Conservation (phyloP, 2,797 vertebrate genomes). For the Knipowitschia caucasica region DNA sequence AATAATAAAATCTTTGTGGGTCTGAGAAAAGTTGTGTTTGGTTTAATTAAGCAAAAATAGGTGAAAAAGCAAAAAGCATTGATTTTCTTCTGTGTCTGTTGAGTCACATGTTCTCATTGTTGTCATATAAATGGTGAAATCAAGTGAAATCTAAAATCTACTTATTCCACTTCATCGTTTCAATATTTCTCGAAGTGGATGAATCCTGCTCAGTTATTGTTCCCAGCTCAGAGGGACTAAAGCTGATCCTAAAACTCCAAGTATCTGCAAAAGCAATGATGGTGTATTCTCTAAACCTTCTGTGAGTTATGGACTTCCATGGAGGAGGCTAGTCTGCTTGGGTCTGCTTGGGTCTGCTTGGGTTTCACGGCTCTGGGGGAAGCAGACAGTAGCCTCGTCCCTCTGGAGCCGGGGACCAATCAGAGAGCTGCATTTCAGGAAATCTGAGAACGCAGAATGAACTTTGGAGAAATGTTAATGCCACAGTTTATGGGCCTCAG, state of each 20-base stretch:
- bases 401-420: constrained; percentile 28
- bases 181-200: constrained; percentile 17
- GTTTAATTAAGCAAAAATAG: too few relatives aligned
- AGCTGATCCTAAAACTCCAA: not conserved
- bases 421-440: constrained; percentile 35
- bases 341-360: constrained; percentile 30
- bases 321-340: constrained; percentile 9
- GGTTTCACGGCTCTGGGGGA: constrained; percentile 48
- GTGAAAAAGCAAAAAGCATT: too few relatives aligned
- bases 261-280: constrained; percentile 9
- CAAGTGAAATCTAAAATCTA: constrained; percentile 17
- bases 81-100: too few relatives aligned
- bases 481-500: constrained; percentile 50
- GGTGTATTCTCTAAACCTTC: constrained; percentile 5
- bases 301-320: constrained; percentile 7
- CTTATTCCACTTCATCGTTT: constrained; percentile 9
- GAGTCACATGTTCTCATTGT: constrained; percentile 14
- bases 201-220: constrained; percentile 25
- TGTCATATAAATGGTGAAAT: constrained; percentile 6
- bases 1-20: too few relatives aligned
- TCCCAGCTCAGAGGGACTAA: constrained; percentile 23
- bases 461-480: constrained; percentile 58
- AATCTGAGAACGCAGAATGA: constrained; percentile 47
- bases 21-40: too few relatives aligned
- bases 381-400: constrained; percentile 41